Conservation (phyloP, 2,888 invertebrate genomes). For the Shargacucullia verbasci region DNA sequence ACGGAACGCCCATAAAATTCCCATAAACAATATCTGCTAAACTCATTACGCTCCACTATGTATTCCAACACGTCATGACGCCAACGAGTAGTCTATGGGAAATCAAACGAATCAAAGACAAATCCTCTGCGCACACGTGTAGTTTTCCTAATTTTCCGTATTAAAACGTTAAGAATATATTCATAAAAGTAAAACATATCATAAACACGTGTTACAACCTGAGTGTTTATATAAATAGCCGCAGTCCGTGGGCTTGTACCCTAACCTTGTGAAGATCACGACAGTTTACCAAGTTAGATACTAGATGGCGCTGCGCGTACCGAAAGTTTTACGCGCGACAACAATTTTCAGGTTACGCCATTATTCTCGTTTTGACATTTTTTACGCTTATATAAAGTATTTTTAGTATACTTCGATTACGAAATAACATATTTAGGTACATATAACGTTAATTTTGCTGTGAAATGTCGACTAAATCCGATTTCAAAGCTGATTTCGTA, state of each 20-base stretch:
- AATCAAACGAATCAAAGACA: conserved; percentile 48
- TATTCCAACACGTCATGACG: conserved; percentile 48
- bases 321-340: conserved; percentile 54
- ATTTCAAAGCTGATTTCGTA: conserved; percentile 28
- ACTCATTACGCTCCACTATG: conserved; percentile 45
- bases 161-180: conserved; percentile 23
- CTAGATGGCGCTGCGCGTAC: conserved; percentile 77
- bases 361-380: conserved; percentile 41
- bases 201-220: conserved; percentile 43
- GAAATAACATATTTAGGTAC: conserved; percentile 15
- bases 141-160: conserved; percentile 31
- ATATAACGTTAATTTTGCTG: not conserved
- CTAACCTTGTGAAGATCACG: conserved; percentile 63
- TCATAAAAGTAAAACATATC: conserved; percentile 46
- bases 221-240: conserved; percentile 47
- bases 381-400: conserved; percentile 24
- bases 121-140: conserved; percentile 18
- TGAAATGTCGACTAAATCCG: conserved; percentile 4
- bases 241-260: conserved; percentile 54
- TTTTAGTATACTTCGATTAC: conserved; percentile 19
- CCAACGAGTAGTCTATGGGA: conserved; percentile 33
- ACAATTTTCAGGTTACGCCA: conserved; percentile 63
- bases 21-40: conserved; percentile 52
- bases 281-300: conserved; percentile 75
- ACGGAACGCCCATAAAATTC: conserved; percentile 36